Base-by-base conservation (phyloP, 1,140 invertebrate species). In the Lepidurus apus region DNA sequence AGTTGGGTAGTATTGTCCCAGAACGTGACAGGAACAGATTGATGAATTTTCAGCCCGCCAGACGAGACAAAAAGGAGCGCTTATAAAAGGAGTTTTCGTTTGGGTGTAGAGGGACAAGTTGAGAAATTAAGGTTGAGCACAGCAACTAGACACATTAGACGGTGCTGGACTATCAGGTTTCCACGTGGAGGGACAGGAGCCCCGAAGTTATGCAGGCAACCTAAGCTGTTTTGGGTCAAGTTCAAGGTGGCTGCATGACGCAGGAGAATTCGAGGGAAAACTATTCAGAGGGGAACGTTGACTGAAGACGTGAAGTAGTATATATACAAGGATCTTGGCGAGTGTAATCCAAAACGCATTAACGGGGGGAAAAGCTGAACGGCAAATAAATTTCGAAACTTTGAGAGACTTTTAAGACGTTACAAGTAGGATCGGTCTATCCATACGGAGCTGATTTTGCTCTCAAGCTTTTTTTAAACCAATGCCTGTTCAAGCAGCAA, bases 231-330 rank as follows among this genome's bases (percentile, higher is more conserved):
- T 65, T n/a, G 21, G 53, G 53, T 65, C n/a, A 65, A 65, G 53
- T 65, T 65, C 53, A 65, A 65, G 53, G 53, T 65, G 21, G 53
- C 53, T 9, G 53, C 53, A 21, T 65, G 53, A 65, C 53, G 53
- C 53, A n/a, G 53, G 21, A 65, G 53, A 65, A 65, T 65, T 65
- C 7, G 53, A 65, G n/a, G 21, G 21, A 17, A 21, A 21, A 9
- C 53, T 13, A 7, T n/a, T 5, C 13, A 65, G 17, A 13, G 6
- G 3, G 3, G 17, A 65, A 65, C 53, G 21, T 17, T 65, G 53
- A 21, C 53, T 65, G 21, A 65, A 65, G 53, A 65, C 53, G 6
- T 65, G 34, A 34, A 34, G 34, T 34, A 34, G 34, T 34, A 34
- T 34, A 26, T 26, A 26, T 26, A 65, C 47, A 65, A 65, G 53